Percentiles rank a stretch among this genome's conserved stretches.
These are phyloP conservation scores for Alitta virens DNA, from an alignment of 2,888 invertebrate genomes.

Conservation along the genomic window DNA sequence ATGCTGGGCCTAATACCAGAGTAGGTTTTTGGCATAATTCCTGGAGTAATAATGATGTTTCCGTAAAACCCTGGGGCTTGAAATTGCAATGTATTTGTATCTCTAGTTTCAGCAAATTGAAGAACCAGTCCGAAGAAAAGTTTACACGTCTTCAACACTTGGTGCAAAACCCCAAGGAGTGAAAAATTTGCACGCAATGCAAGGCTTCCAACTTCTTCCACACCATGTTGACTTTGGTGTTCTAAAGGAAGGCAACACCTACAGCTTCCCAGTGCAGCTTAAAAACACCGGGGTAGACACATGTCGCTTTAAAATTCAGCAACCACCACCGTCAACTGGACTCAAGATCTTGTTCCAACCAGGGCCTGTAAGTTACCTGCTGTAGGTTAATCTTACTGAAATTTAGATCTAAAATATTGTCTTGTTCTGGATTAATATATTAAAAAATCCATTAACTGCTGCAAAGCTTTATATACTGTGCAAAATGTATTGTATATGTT, in stretches of 20 bases:
- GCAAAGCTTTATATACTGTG: no score
- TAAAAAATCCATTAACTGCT: not conserved
- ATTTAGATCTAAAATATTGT: not conserved
- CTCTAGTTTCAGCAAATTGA: slow-evolving; percentile 45
- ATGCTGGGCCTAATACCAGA: slow-evolving; percentile 44
- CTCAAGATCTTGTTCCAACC: slow-evolving; percentile 51
- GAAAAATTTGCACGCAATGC: slow-evolving; percentile 39
- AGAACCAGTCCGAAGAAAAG: slow-evolving; percentile 49
- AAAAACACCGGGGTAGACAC: slow-evolving; percentile 55
- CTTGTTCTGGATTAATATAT: not conserved
- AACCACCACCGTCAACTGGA: slow-evolving; percentile 56
- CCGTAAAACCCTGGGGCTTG: no score
- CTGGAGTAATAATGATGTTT: no score
- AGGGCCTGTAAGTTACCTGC: slow-evolving; percentile 50
- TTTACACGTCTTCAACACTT: slow-evolving; percentile 43
- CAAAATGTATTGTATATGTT: no score
- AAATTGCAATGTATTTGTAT: no score
- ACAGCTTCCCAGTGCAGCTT: slow-evolving; percentile 43
- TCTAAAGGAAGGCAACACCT: slow-evolving; percentile 54
- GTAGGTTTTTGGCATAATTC: no score
- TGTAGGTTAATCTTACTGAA: no score
- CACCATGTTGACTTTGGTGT: slow-evolving; percentile 54
- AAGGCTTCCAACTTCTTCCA: slow-evolving; percentile 51
- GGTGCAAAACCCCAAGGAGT: slow-evolving; percentile 46
- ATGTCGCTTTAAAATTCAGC: slow-evolving; percentile 54